Evolutionary conservation across 1,140 invertebrate genomes (phyloP), one percentile per base, ranked within the genome.

Genomic region (Ectropis grisescens): DNA sequence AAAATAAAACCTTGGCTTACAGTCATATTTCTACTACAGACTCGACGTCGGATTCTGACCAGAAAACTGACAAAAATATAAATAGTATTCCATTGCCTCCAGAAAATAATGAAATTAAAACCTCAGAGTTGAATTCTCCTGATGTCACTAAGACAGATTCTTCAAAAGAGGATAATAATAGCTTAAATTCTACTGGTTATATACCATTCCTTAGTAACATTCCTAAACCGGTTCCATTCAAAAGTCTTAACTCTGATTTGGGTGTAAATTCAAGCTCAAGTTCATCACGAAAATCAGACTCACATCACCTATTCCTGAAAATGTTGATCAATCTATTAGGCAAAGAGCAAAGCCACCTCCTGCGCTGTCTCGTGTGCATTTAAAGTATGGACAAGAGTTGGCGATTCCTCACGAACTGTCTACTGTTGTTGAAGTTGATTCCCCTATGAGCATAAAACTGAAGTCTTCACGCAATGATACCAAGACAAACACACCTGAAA

Each of bases 371-470:
- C 58, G 76, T 13, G 54, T 71, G 11, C 40, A 65, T 48, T 54
- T 76, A 13, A 78, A 68, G 54, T 44, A 58, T 42, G 52, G 41
- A 1, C 49, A 67, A 28, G 79, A 84, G 32, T 41, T 50, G 13
- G 41, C 75, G 11, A 49, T 74, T 16, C 83, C 85, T 2, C 88
- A 88, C 44, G 88, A 90, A 55, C 65, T 89, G 10, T 89, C 88
- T 6, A 89, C 88, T 3, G 89, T 90, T 26, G 65, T 85, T 2
- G 88, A 90, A 81, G 81, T 87, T 2, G 87, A 87, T 57, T 87
- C 86, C 4, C 85, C 85, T 2, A 83, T 85, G 56, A 82, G 74
- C 41, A 19, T 69, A 2, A 69, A 64, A 51, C 29, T 56, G 2
- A 75, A 70, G 49, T n/a, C n/a, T n/a, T n/a, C n/a, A n/a, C n/a